Evolutionary conservation across 2,797 vertebrate species (phyloP), one percentile per base, ranked within the genome.

Genomic region (Lagorchestes hirsutus): DNA sequence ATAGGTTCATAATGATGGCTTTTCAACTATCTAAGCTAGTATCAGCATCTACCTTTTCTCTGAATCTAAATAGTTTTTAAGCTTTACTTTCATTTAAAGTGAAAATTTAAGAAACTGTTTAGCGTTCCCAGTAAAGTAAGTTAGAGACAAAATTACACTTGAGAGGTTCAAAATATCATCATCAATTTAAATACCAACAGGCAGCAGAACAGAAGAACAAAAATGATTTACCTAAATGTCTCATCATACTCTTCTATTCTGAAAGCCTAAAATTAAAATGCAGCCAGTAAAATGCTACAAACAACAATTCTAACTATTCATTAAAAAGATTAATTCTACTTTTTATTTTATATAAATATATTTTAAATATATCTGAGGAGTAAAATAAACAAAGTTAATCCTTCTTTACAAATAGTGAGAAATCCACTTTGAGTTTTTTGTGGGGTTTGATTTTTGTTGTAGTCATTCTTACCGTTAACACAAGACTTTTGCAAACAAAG

Each of bases 21-120:
- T 96, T 91, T 58, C 90, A 10, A 52, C 94, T 97, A 96, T 18
- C 54, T 95, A 93, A 96, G 93, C 90, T 95, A 58, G 91, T 93
- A 82, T 52, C 22, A 91, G 50, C 67, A 96, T 90, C 55, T 94
- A 90, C 54, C 90, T 95, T 90, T 95, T 8, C 94, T 92, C 14
- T 13, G 93, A 54, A 91, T 29, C 58, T 94, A 55, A 92, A 93
- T 1, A 91, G 34, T 24, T 34, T 90, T 93, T 95, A 56, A 94
- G 54, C 34, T 93, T n/a, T 74, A 97, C 12, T 93, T 67, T 90
- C 46, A 93, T 31, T 95, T 92, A 93, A 50, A 92, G 29, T 54
- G 93, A 97, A 62, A 52, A 52, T 8, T 52, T 92, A n/a, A 87
- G 14, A 87, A 87, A 87, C 10, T 87, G 40, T 95, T 95, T 92